Conservation (phyloP, 2,113 vertebrate species). For the Lampris incognitus region DNA sequence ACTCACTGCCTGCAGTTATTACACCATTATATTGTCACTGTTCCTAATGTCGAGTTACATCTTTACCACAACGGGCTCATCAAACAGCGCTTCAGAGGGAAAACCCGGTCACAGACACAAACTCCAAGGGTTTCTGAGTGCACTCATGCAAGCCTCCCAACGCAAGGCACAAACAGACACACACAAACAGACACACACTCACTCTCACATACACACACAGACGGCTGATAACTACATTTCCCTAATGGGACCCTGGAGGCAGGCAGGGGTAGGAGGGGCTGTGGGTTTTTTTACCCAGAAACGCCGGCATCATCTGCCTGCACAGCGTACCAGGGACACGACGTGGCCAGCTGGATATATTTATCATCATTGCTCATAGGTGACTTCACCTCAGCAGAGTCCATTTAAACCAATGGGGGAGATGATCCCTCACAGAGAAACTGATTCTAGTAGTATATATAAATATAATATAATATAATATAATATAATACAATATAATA, state of each 20-base stretch:
- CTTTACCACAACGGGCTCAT: too few relatives aligned
- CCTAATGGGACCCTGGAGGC: conserved; percentile 46
- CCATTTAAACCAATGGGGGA: neutral
- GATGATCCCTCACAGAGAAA: too few relatives aligned
- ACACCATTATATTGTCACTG: too few relatives aligned
- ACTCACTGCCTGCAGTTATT: neutral
- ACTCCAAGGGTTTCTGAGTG: neutral
- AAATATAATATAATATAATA: too few relatives aligned
- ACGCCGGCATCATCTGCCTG: conserved; percentile 24
- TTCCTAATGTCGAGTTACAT: too few relatives aligned
- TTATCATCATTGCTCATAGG: conserved; percentile 13
- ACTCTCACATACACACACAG: conserved; percentile 3
- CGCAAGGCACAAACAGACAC: neutral
- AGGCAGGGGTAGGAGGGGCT: conserved; percentile 1
- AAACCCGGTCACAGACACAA: too few relatives aligned
- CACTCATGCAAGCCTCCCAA: neutral
- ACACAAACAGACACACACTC: conserved; percentile 8
- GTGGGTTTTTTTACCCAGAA: conserved; percentile 2
- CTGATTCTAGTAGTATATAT: too few relatives aligned
- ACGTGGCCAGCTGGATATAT: neutral
- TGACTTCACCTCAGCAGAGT: conserved; percentile 11
- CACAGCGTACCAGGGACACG: neutral
- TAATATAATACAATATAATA: too few relatives aligned
- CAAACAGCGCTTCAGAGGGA: too few relatives aligned
- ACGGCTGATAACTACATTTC: conserved; percentile 13